Base-by-base conservation (phyloP, 2,797 vertebrate genomes). In the Momotus momota region DNA sequence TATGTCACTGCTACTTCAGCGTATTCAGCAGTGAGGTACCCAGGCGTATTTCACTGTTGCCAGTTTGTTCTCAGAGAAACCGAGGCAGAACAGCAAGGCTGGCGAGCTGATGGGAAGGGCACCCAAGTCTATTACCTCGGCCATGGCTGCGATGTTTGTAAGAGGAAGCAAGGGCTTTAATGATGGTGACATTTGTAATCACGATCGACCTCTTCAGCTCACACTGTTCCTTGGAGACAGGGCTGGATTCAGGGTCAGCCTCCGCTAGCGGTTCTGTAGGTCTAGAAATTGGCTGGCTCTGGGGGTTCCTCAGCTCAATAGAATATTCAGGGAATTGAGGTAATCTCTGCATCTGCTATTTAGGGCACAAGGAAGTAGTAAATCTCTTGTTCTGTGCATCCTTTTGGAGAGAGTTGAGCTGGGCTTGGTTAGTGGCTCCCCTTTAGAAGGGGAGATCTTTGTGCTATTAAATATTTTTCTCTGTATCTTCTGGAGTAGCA, bases 111-210 rank as follows among this genome's bases (percentile, higher is more conserved):
- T 6, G 55, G 61, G 74, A 33, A 72, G 38, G 19, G 26, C 9
- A 9, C n/a, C 66, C 38, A 61, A 75, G 35, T 69, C 60, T 1
- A 1, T 64, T 86, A 33, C 13, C 48, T 71, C 0, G 0, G 61
- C 45, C 8, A 1, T 54, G 0, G 0, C 57, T 82, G 64, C 26
- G 7, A 3, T 43, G 60, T 62, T 73, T 55, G 61, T 74, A 78
- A 29, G 52, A 48, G 65, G 88, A 83, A 91, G 82, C 43, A 66
- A 90, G 65, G 41, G 41, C 69, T 90, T 64, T 83, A 52, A 27
- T 38, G 35, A 17, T 0, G 1, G 7, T 29, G 54, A 49, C 41
- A 73, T 93, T 80, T 88, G 69, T 77, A 73, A 66, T 11, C 67
- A 51, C 22, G 0, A 7, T 62, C 64, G 62, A 1, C 46, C 23